Evolutionary conservation across 2,888 invertebrate species (phyloP), one percentile per base, ranked within the genome.

Genomic region (Ectemnius continuus): DNA sequence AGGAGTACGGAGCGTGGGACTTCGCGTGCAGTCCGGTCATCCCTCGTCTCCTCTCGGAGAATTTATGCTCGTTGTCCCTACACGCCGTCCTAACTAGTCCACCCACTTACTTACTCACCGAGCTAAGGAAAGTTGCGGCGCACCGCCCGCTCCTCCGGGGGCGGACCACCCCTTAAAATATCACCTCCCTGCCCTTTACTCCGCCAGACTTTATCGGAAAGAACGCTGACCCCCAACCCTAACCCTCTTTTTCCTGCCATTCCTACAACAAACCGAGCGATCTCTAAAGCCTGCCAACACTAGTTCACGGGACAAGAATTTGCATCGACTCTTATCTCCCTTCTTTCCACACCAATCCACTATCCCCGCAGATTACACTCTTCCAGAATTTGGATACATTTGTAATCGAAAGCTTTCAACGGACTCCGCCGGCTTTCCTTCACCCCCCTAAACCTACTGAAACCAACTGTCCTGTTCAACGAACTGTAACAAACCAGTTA

Each of bases 31-130:
- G 76, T 80, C 69, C 73, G 88, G 88, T 89, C 89, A 90, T 91
- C 90, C 90, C 90, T 90, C 90, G 90, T 86, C 85, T 85, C 78
- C 83, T 79, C 52, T 14, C 80, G 79, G 88, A 90, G 86, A 89
- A 90, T 90, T 90, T 90, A 90, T 90, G 86, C 88, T 83, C 87
- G 87, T 88, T 88, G 90, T 90, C 90, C 89, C 88, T 88, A 85
- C 82, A 84, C 36, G 36, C 86, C 85, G 83, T 88, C 86, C 88
- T 88, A 90, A 90, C 90, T 88, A 89, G 90, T 90, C 89, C 88
- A 88, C 87, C 88, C 90, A 89, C 88, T 90, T 88, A 88, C 89
- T 89, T 89, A 88, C 86, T 84, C 85, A 85, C 86, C 79, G 83
- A 82, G 72, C 85, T 75, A 79, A 80, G 77, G 36, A 63, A 79